phyloP scores from a whole-genome alignment of 2,113 vertebrate species.

The Scartelaos histophorus region DNA sequence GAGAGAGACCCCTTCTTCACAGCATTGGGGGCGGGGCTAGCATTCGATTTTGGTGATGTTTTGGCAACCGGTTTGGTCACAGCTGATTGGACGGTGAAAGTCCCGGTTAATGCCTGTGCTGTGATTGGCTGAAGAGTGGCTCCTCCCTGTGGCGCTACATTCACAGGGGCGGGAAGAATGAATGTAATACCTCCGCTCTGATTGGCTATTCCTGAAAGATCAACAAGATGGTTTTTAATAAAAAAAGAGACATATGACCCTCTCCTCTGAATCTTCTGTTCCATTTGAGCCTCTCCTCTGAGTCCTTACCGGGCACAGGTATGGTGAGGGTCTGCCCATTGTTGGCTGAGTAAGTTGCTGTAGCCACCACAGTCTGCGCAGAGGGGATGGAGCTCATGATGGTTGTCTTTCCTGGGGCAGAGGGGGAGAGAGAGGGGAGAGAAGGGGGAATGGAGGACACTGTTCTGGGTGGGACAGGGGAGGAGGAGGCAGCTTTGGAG shows the following conservation, averaged over 20 bases:
- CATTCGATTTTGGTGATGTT: constrained; percentile 21
- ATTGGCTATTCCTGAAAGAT: constrained; percentile 86
- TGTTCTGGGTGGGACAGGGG: constrained; percentile 46
- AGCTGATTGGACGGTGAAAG: constrained; percentile 63
- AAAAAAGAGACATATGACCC: no score
- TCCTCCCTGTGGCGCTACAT: constrained; percentile 77
- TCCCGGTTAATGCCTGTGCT: constrained; percentile 72
- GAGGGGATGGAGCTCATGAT: constrained; percentile 80
- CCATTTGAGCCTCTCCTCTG: neutral
- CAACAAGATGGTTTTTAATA: neutral
- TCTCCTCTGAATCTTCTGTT: no score
- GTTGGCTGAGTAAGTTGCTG: constrained; percentile 81
- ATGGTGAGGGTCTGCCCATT: constrained; percentile 82
- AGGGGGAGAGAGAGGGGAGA: constrained; percentile 48
- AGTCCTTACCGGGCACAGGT: constrained; percentile 83
- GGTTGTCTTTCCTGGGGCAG: constrained; percentile 71
- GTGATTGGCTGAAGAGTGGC: constrained; percentile 78
- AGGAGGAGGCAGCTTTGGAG: constrained; percentile 68
- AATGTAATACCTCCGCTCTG: constrained; percentile 87
- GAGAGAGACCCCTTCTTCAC: constrained; percentile 89
- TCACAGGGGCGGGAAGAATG: constrained; percentile 76
- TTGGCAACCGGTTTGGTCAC: constrained; percentile 62
- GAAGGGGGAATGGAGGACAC: neutral
- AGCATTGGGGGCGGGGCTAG: constrained; percentile 46
- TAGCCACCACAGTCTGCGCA: constrained; percentile 87